Conservation (phyloP, 2,888 invertebrate genomes). For the Adelphocoris suturalis region DNA sequence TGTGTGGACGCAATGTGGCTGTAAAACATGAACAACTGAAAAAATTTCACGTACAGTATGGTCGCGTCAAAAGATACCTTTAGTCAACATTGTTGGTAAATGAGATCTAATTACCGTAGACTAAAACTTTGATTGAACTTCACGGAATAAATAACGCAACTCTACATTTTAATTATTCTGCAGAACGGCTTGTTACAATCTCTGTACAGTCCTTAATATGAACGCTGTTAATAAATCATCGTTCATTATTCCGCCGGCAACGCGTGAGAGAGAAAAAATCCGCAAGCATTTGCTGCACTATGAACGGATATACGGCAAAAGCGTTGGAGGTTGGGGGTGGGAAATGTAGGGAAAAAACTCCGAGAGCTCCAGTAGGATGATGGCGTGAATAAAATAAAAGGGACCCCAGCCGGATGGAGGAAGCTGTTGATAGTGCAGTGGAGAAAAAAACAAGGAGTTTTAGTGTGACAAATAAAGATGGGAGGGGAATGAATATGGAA, state of each 20-base stretch:
- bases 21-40: no score
- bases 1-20: no score
- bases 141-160: no score
- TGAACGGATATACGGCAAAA: background rate
- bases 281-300: slow-evolving; percentile 28
- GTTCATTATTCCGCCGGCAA: background rate
- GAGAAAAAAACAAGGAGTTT: slow-evolving; percentile 37
- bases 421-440: slow-evolving; percentile 45
- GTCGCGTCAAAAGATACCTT: no score
- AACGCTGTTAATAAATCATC: slow-evolving; percentile 17
- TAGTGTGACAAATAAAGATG: slow-evolving; percentile 52
- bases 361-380: slow-evolving; percentile 4
- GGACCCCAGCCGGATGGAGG: slow-evolving; percentile 14
- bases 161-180: background rate
- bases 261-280: background rate
- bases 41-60: no score
- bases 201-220: background rate
- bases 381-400: slow-evolving; percentile 17
- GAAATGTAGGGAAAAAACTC: background rate
- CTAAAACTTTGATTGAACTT: no score
- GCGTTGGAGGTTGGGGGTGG: background rate
- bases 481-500: slow-evolving; percentile 48
- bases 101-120: no score
- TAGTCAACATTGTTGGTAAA: no score
- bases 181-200: slow-evolving; percentile 3